Conservation (phyloP, 2,888 invertebrate species). For the Lepeophtheirus nordmannii region DNA sequence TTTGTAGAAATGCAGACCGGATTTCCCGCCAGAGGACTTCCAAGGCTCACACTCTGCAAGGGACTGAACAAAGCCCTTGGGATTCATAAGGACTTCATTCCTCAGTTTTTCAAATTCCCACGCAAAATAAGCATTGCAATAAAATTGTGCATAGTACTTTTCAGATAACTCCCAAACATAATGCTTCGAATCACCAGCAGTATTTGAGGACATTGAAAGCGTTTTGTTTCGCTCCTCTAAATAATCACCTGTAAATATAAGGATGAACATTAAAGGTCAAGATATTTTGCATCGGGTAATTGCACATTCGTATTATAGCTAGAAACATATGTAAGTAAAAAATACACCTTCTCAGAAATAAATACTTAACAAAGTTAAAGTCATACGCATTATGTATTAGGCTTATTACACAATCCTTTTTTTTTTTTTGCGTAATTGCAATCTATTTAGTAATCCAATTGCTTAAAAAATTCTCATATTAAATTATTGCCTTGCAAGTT, state of each 20-base stretch:
- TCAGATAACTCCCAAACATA: background rate
- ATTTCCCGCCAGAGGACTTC: conserved; percentile 92
- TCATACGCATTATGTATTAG: no score
- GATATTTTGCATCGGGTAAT: no score
- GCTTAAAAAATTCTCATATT: no score
- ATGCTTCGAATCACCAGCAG: background rate
- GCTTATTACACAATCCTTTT: no score
- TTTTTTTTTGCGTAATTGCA: no score
- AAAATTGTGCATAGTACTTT: conserved; percentile 26
- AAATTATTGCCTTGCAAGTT: no score
- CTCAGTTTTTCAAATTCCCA: conserved; percentile 40
- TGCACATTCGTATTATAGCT: no score
- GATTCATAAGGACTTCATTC: conserved; percentile 35
- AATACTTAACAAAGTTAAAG: no score
- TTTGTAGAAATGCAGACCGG: conserved; percentile 89
- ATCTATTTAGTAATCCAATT: no score
- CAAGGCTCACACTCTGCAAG: conserved; percentile 68
- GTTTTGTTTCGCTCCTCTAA: background rate
- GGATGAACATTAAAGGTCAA: background rate
- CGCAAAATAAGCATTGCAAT: conserved; percentile 40
- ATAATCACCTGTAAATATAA: conserved; percentile 26
- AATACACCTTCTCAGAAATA: no score
- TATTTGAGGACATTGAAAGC: background rate
- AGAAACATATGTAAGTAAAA: no score
- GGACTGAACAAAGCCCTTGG: conserved; percentile 67